Base-by-base conservation (phyloP, 2,797 vertebrate species). In the Chrosomus eos region DNA sequence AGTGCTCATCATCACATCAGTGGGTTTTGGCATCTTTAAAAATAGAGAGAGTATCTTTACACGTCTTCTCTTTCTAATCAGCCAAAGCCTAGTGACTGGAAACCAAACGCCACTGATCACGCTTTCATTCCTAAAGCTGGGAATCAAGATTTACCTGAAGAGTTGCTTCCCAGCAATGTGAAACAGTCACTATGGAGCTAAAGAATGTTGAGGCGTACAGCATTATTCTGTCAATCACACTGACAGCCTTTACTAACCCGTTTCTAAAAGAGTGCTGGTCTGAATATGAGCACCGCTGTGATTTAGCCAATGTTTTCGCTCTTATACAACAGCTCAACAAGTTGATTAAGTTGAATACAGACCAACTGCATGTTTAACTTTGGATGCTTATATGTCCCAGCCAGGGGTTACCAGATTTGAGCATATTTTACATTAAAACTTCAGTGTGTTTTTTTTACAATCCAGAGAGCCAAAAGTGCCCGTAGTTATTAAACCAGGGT, bases 81-180 rank as follows among this genome's bases (percentile, higher is more conserved):
- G 40, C 5, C 58, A 66, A 45, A 67, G 28, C 19, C 14, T 9
- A 66, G 5, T 82, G 26, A 36, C 16, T 10, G 3, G 26, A 80
- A 45, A 13, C 1, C n/a, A 13, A 6, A 9, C 5, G 5, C 36
- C 21, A 9, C 13, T 16, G 33, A 38, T 68, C 48, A 70, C 10
- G 33, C 48, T 71, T 66, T 66, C 58, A 53, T 51, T 64, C 43
- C 48, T 5, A 5, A 14, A 75, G 43, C 16, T 38, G 1, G 9
- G 21, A 66, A 51, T 73, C 79, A 7, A 13, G 66, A 51, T 53
- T 33, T 33, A 67, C 78, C 78, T 53, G 78, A 80, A 67, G 28
- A 67, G 43, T 18, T 14, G 21, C 62, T 80, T n/a, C 4, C 28
- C 43, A 43, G 55, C 31, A 75, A 58, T 5, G 31, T n/a, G 7